Evolutionary conservation across 2,113 vertebrate species (phyloP).

Genomic region (Passer montanus): DNA sequence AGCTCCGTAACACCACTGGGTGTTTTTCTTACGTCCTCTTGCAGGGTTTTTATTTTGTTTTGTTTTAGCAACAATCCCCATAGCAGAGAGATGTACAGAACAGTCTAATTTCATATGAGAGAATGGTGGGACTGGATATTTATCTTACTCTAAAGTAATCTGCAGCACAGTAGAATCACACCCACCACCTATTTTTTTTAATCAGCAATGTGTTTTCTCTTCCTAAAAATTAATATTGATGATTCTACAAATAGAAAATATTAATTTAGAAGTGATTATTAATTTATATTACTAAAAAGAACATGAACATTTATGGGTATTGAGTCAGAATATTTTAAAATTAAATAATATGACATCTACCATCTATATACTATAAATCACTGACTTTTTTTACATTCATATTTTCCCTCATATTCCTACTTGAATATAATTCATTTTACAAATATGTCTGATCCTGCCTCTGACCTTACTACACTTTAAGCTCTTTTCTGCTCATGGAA

Average conservation of each 20-base stretch:
- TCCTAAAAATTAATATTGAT: conserved; percentile 13
- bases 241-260: conserved; percentile 28
- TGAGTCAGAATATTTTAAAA: conserved; percentile 38
- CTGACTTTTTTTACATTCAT: conserved; percentile 40
- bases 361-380: conserved; percentile 47
- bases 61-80: not conserved
- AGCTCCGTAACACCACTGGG: not conserved
- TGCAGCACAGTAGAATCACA: not conserved
- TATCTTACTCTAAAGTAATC: not conserved
- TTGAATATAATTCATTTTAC: conserved; percentile 68
- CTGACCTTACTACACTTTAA: conserved; percentile 49
- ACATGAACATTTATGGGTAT: not conserved
- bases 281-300: conserved; percentile 36
- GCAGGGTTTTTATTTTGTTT: not conserved
- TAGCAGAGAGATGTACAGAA: not conserved
- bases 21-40: conserved; percentile 13
- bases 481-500: conserved; percentile 57
- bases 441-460: conserved; percentile 51
- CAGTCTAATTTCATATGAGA: not conserved
- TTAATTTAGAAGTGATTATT: conserved; percentile 5
- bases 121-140: not conserved
- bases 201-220: not conserved
- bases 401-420: conserved; percentile 40
- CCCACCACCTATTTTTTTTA: not conserved
- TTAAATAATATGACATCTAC: conserved; percentile 17